These are phyloP conservation scores for Enchytraeus crypticus DNA, from an alignment of 2,888 invertebrate species.

Conservation along the genomic window DNA sequence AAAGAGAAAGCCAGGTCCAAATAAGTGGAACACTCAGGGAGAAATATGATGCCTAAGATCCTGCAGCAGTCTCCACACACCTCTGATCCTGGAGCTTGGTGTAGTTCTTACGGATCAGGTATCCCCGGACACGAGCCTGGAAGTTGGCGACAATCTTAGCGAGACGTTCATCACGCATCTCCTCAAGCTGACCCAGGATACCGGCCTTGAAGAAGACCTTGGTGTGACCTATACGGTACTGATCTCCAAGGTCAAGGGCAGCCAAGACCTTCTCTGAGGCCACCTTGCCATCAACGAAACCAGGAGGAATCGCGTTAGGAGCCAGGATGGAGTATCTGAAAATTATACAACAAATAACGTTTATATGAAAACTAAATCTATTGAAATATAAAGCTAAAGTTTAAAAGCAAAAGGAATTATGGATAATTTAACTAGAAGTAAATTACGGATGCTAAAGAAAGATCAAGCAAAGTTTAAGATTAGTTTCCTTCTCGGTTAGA, in stretches of 20 bases:
- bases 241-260: constrained; percentile 69
- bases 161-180: constrained; percentile 97
- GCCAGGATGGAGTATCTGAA: constrained; percentile 78
- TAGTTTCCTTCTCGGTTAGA: no score
- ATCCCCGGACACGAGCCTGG: constrained; percentile 85
- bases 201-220: constrained; percentile 99
- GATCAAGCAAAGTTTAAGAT: no score
- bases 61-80: constrained; percentile 47
- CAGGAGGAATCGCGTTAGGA: constrained; percentile 63
- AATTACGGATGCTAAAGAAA: not conserved
- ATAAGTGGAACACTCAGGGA: no score
- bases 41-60: no score
- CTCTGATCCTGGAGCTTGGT: constrained; percentile 97
- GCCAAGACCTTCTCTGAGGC: constrained; percentile 59
- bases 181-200: constrained; percentile 99
- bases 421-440: not conserved
- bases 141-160: constrained; percentile 88
- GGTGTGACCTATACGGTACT: constrained; percentile 95
- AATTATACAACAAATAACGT: no score
- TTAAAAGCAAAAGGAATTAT: not conserved
- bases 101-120: constrained; percentile 62
- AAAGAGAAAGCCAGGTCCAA: no score
- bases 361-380: no score
- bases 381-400: no score
- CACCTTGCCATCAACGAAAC: constrained; percentile 54